A percentile compares a stretch with the other conserved stretches of the same genome.
phyloP scores from a whole-genome alignment of 2,888 invertebrate genomes.

The Rhingia campestris region DNA sequence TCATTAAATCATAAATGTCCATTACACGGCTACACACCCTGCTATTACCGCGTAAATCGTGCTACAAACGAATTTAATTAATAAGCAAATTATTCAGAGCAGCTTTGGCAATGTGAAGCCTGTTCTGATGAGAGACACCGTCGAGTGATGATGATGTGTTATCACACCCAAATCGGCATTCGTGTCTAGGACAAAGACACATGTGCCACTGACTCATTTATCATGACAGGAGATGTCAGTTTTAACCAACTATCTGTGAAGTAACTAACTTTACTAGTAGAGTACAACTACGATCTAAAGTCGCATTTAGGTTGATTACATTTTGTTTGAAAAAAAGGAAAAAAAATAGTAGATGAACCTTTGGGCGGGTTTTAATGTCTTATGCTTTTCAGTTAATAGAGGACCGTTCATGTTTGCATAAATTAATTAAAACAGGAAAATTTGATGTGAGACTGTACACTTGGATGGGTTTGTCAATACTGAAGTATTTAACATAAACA shows the following conservation, averaged over 20 bases:
- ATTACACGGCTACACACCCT: conserved; percentile 53
- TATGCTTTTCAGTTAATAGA: conserved; percentile 10
- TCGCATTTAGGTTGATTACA: conserved; percentile 58
- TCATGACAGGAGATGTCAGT: conserved; percentile 37
- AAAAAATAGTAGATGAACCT: not conserved
- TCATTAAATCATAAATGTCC: conserved; percentile 52
- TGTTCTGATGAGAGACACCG: not conserved
- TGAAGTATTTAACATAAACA: conserved; percentile 1
- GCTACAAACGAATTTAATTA: conserved; percentile 47
- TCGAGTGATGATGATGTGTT: conserved; percentile 22
- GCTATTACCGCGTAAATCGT: conserved; percentile 36
- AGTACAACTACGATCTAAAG: not conserved
- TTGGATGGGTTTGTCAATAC: not conserved
- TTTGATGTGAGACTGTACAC: not conserved
- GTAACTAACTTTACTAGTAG: no score
- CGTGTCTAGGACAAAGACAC: conserved; percentile 11
- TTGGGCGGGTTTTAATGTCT: conserved; percentile 25
- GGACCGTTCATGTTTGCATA: not conserved
- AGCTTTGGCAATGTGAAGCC: conserved; percentile 11
- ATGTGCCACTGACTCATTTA: conserved; percentile 2
- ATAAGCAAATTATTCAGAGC: conserved; percentile 44
- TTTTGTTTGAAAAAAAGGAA: not conserved
- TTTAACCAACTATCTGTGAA: not conserved
- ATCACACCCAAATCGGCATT: conserved; percentile 14
- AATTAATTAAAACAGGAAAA: conserved; percentile 31